A percentile compares a stretch with the other conserved stretches of the same genome.
Evolutionary conservation across 2,888 invertebrate species (phyloP).

Genomic region (Chrysolina haemoptera): DNA sequence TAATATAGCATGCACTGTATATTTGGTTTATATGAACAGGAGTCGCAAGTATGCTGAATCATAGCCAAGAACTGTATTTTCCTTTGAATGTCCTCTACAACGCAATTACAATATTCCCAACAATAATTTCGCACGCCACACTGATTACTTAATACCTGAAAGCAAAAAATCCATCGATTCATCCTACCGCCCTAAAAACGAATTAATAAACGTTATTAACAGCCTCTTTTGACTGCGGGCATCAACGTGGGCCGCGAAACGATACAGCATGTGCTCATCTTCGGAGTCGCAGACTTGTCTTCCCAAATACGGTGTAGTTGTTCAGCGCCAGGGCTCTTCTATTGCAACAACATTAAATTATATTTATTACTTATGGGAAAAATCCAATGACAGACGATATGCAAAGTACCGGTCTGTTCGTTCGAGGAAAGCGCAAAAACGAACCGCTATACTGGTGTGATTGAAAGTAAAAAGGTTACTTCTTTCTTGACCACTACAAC

Average conservation of each 20-base stretch:
- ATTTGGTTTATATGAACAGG: too few species aligned
- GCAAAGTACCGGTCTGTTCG: conserved; percentile 36
- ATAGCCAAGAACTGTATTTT: not conserved
- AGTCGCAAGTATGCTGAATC: too few species aligned
- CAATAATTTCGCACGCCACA: not conserved
- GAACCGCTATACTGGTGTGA: not conserved
- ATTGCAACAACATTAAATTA: conserved; percentile 65
- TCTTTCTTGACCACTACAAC: too few species aligned
- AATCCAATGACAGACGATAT: conserved; percentile 61
- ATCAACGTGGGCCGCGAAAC: conserved; percentile 45
- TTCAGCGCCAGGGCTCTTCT: conserved; percentile 61
- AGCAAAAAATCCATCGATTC: conserved; percentile 15
- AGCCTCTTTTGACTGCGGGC: conserved; percentile 41
- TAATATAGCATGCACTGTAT: too few species aligned
- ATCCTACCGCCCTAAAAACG: conserved; percentile 29
- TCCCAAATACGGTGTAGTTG: conserved; percentile 63
- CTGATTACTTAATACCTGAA: conserved; percentile 22
- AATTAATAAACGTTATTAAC: conserved; percentile 41
- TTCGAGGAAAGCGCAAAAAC: conserved; percentile 22
- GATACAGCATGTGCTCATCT: conserved; percentile 47
- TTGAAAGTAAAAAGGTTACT: too few species aligned
- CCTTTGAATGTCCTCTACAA: not conserved
- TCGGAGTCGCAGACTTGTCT: conserved; percentile 57
- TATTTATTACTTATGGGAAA: conserved; percentile 64
- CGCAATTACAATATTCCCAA: not conserved